These are phyloP conservation scores for Oncorhynchus kisutch DNA, from an alignment of 2,113 vertebrate genomes.

Conservation along the genomic window DNA sequence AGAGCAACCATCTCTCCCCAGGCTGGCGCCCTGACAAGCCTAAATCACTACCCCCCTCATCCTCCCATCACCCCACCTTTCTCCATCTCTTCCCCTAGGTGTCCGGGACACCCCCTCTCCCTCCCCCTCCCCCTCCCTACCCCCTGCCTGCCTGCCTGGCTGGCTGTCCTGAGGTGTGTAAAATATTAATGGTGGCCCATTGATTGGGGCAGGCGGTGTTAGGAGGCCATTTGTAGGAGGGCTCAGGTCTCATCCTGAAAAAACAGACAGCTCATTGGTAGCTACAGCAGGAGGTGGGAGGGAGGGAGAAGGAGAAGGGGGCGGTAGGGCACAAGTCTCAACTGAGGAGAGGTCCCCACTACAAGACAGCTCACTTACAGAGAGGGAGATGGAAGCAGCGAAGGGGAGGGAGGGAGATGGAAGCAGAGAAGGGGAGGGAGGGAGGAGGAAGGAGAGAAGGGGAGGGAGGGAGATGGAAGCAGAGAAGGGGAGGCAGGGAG, in stretches of 20 bases:
- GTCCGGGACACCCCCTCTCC: slow-evolving; percentile 24
- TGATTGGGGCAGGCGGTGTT: slow-evolving; percentile 56
- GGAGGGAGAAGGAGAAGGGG: neutral
- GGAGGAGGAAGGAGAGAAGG: no score
- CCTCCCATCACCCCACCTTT: neutral
- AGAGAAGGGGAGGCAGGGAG: no score
- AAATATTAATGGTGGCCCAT: slow-evolving; percentile 64
- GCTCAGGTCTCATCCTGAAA: neutral
- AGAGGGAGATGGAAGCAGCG: neutral
- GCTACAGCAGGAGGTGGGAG: neutral
- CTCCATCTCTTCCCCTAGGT: slow-evolving; percentile 9
- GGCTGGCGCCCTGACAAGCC: slow-evolving; percentile 62
- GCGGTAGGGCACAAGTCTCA: slow-evolving; percentile 39
- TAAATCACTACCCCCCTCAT: slow-evolving; percentile 43
- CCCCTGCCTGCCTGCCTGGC: slow-evolving; percentile 23
- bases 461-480: no score
- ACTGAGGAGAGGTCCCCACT: slow-evolving; percentile 38
- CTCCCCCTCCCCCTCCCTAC: slow-evolving; percentile 11
- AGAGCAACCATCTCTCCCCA: slow-evolving; percentile 64
- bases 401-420: no score
- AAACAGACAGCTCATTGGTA: no score
- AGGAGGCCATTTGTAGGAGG: neutral
- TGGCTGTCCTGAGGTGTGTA: slow-evolving; percentile 55
- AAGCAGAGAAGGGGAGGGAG: no score
- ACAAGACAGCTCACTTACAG: slow-evolving; percentile 64